Evolutionary conservation across 2,113 vertebrate species (phyloP).

Genomic region (Lepisosteus oculatus): DNA sequence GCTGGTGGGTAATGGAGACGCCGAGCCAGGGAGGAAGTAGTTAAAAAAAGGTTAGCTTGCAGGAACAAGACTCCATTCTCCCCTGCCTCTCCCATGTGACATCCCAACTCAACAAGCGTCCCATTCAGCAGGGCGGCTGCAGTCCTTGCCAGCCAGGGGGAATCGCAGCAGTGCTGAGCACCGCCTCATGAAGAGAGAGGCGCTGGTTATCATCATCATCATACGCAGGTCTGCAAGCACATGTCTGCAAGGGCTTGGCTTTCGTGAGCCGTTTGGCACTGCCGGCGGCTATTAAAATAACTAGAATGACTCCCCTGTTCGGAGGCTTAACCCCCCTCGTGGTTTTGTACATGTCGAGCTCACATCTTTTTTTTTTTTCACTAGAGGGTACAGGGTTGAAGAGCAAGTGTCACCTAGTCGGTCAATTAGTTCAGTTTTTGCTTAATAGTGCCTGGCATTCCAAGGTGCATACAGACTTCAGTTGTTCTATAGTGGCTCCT

Average conservation of each 20-base stretch:
- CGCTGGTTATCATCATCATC: neutral
- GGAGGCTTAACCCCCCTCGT: too few species aligned
- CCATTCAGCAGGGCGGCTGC: slow-evolving; percentile 14
- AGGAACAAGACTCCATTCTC: slow-evolving; percentile 34
- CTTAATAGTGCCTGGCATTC: too few species aligned
- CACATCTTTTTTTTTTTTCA: too few species aligned
- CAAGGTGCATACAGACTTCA: too few species aligned
- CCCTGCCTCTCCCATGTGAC: slow-evolving; percentile 28
- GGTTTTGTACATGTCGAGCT: too few species aligned
- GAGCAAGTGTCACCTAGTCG: too few species aligned
- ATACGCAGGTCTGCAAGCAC: neutral
- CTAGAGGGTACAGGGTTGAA: too few species aligned
- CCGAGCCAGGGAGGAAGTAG: slow-evolving; percentile 22
- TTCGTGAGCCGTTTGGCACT: neutral
- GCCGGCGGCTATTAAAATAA: neutral
- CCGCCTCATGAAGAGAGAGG: slow-evolving; percentile 1
- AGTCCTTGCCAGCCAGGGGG: neutral
- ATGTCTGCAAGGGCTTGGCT: neutral
- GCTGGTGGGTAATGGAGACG: slow-evolving; percentile 25
- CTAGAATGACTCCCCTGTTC: too few species aligned
- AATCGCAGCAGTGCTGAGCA: slow-evolving; percentile 5
- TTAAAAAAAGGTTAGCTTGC: slow-evolving; percentile 20
- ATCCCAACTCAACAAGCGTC: slow-evolving; percentile 28
- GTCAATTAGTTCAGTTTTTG: too few species aligned
- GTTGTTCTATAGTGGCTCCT: too few species aligned